A percentile compares a stretch with the other conserved stretches of the same genome.
Conservation (phyloP, 2,113 vertebrate genomes). For the Murina feae region DNA sequence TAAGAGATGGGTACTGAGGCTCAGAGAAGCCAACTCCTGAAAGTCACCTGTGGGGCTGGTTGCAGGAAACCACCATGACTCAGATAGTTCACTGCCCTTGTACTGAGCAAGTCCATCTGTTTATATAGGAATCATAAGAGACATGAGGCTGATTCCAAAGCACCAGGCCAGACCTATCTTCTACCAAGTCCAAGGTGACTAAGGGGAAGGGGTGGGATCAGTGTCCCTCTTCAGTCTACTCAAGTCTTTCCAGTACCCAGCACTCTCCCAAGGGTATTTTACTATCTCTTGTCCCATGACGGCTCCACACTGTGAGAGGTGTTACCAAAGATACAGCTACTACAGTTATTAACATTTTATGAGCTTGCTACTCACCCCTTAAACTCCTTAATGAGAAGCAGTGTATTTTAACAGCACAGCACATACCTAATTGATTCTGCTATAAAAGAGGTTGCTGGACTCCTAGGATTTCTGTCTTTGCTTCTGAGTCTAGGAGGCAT, state of each 20-base stretch:
- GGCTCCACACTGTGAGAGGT: conserved; percentile 77
- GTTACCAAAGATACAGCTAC: conserved; percentile 74
- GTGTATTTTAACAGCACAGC: conserved; percentile 76
- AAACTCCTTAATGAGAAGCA: conserved; percentile 78
- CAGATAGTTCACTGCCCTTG: not conserved
- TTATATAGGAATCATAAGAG: not conserved
- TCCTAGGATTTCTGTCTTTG: conserved; percentile 63
- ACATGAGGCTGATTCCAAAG: not conserved
- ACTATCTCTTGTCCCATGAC: conserved; percentile 72
- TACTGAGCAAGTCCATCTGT: not conserved
- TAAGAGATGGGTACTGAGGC: not conserved
- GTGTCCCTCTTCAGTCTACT: conserved; percentile 60
- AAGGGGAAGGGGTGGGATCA: not conserved
- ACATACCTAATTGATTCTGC: conserved; percentile 77
- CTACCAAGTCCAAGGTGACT: conserved; percentile 46
- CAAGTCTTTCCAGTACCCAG: conserved; percentile 58
- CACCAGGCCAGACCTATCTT: not conserved
- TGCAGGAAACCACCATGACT: not conserved
- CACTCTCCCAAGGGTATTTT: conserved; percentile 74
- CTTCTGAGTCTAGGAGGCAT: conserved; percentile 45
- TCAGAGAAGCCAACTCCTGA: not conserved
- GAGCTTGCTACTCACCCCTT: conserved; percentile 81
- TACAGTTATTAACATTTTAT: conserved; percentile 84
- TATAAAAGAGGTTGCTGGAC: conserved; percentile 68
- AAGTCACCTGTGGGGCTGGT: not conserved